Evolutionary conservation across 2,797 vertebrate genomes (phyloP).

Genomic region (Lophius americanus): DNA sequence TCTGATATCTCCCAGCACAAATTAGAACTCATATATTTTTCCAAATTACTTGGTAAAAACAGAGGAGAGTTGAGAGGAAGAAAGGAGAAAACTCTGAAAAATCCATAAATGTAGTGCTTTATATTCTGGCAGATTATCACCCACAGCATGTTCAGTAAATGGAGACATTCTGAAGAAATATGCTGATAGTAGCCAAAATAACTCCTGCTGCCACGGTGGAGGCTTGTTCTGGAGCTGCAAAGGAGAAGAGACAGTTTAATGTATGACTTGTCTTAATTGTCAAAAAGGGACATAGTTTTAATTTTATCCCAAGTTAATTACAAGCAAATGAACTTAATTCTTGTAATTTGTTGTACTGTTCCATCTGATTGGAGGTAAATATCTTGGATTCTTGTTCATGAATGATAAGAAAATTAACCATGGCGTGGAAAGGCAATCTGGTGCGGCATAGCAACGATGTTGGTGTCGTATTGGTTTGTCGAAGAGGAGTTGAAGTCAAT

Average conservation of each 20-base stretch:
- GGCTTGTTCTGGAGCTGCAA: slow-evolving; percentile 56
- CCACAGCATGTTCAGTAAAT: slow-evolving; percentile 32
- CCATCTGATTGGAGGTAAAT: too few species aligned
- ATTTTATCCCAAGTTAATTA: too few species aligned
- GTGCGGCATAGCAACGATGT: too few species aligned
- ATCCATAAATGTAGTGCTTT: neutral
- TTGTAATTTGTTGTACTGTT: too few species aligned
- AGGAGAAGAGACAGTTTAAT: neutral
- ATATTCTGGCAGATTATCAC: slow-evolving; percentile 6
- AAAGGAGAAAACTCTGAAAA: neutral
- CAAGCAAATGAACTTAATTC: too few species aligned
- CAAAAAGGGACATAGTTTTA: too few species aligned
- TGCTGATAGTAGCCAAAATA: slow-evolving; percentile 39
- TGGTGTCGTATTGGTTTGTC: too few species aligned
- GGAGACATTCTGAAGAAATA: slow-evolving; percentile 47
- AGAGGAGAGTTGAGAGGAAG: neutral
- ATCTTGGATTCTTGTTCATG: too few species aligned
- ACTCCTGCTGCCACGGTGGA: slow-evolving; percentile 35
- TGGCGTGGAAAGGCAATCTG: too few species aligned
- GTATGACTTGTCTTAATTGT: neutral
- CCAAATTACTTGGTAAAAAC: neutral
- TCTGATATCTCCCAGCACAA: too few species aligned
- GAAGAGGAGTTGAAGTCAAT: too few species aligned
- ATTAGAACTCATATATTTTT: neutral
- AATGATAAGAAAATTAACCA: too few species aligned